phyloP scores from a whole-genome alignment of 2,113 vertebrate genomes.

The Saccopteryx bilineata region DNA sequence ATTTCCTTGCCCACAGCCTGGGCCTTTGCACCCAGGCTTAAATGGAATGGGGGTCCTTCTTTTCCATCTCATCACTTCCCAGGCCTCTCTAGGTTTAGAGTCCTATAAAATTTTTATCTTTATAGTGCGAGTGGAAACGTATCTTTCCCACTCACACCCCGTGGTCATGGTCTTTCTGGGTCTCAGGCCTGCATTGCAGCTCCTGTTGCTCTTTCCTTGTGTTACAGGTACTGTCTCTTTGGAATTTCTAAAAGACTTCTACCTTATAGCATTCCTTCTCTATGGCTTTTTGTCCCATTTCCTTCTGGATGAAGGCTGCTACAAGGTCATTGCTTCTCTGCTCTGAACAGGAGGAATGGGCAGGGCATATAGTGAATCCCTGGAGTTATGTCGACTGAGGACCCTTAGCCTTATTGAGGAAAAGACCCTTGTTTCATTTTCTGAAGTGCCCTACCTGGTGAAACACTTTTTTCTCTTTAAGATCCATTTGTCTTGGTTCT shows the following conservation, averaged over 20 bases:
- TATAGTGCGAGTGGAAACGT: background rate
- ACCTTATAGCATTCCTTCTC: background rate
- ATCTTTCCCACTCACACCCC: background rate
- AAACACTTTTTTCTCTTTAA: background rate
- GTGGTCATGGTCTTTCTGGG: background rate
- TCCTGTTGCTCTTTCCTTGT: background rate
- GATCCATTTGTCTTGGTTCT: background rate
- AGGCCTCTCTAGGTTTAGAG: background rate
- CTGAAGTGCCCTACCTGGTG: background rate
- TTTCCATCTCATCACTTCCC: background rate
- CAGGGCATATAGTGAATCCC: background rate
- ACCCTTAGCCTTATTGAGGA: background rate
- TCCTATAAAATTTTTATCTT: background rate
- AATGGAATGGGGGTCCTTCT: background rate
- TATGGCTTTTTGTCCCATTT: background rate
- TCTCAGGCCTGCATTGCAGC: no score
- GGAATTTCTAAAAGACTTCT: background rate
- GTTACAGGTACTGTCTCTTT: background rate
- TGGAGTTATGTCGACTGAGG: background rate
- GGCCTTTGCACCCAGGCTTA: slow-evolving; percentile 2
- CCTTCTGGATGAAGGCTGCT: background rate
- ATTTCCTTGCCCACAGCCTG: background rate
- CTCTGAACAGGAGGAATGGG: background rate
- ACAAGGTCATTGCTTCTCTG: background rate
- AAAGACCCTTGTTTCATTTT: background rate